Evolutionary conservation across 1,140 invertebrate genomes (phyloP).

Genomic region (Pseudobourletiella spinata): DNA sequence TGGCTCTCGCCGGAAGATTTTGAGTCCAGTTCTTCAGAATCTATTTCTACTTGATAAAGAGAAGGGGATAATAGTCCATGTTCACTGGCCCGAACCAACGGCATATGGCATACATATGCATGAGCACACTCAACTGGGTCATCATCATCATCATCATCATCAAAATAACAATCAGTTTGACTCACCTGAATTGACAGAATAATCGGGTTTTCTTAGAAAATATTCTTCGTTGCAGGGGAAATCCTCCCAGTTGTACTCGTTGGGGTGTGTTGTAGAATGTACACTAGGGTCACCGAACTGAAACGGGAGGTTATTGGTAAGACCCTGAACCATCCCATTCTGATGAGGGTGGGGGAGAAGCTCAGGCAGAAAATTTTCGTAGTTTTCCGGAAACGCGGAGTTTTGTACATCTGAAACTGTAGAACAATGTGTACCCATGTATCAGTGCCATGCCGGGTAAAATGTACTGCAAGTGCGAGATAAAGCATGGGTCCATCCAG

Average conservation of each 20-base stretch:
- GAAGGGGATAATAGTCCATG: too few relatives aligned
- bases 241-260: constrained; percentile 31
- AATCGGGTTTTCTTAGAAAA: constrained; percentile 24
- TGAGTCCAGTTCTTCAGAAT: constrained; percentile 30
- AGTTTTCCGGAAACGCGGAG: constrained; percentile 17
- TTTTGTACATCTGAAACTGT: constrained; percentile 26
- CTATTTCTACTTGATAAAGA: too few relatives aligned
- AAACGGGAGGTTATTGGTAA: not conserved
- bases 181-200: constrained; percentile 28
- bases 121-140: too few relatives aligned
- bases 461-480: not conserved
- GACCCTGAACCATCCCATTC: not conserved
- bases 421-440: not conserved
- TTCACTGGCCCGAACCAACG: too few relatives aligned
- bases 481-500: too few relatives aligned
- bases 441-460: not conserved
- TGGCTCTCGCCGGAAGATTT: constrained; percentile 32
- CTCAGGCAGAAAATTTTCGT: constrained; percentile 29
- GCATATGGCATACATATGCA: too few relatives aligned
- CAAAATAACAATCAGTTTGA: too few relatives aligned
- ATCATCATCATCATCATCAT: too few relatives aligned
- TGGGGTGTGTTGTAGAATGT: constrained; percentile 8
- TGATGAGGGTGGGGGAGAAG: constrained; percentile 12
- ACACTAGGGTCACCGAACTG: not conserved
- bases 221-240: constrained; percentile 16